These are phyloP conservation scores for Mandrillus leucophaeus DNA, from an alignment of 2,113 vertebrate species.

Conservation along the genomic window DNA sequence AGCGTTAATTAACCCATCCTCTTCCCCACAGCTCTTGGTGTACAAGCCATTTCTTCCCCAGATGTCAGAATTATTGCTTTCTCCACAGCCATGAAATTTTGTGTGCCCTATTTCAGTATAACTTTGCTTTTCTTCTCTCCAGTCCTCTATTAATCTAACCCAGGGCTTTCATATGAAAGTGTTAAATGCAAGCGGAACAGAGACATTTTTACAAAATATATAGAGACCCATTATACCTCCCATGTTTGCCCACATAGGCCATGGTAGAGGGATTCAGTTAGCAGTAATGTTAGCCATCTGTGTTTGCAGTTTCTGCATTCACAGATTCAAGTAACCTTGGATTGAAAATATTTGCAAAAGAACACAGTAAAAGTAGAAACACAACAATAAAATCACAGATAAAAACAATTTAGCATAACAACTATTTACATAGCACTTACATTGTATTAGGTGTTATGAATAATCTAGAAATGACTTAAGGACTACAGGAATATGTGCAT, in stretches of 20 bases:
- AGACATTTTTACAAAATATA: neutral
- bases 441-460: neutral
- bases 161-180: neutral
- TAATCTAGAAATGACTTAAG: neutral
- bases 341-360: neutral
- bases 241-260: neutral
- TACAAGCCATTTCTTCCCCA: neutral
- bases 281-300: neutral
- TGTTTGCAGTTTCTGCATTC: neutral
- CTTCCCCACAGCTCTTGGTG: neutral
- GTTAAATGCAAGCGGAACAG: neutral
- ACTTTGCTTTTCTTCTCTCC: neutral
- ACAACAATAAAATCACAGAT: neutral
- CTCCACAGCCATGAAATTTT: neutral
- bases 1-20: neutral
- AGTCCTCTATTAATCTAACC: neutral
- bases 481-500: neutral
- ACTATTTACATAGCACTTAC: neutral
- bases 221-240: neutral
- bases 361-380: neutral
- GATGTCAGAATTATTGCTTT: neutral
- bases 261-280: neutral
- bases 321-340: neutral
- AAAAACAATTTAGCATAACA: neutral
- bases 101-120: neutral